These are phyloP conservation scores for Agrotis segetum DNA, from an alignment of 2,888 invertebrate genomes.

Conservation along the genomic window DNA sequence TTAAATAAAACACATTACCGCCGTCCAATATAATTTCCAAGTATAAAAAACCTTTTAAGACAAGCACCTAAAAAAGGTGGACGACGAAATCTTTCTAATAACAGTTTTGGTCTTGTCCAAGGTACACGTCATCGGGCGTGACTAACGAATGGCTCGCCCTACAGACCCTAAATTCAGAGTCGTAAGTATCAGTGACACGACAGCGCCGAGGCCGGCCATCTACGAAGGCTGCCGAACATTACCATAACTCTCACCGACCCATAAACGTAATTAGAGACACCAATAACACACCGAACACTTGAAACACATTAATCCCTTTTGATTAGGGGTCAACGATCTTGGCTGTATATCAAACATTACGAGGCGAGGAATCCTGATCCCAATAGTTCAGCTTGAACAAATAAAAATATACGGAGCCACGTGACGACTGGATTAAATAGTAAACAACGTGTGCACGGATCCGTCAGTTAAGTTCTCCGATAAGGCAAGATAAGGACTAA, in stretches of 20 bases:
- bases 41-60: conserved; percentile 83
- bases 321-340: conserved; percentile 84
- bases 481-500: conserved; percentile 69
- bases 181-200: conserved; percentile 89
- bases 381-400: conserved; percentile 75
- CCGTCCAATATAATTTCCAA: conserved; percentile 63
- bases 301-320: conserved; percentile 87
- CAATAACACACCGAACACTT: conserved; percentile 85
- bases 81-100: conserved; percentile 88
- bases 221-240: conserved; percentile 86
- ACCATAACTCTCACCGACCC: conserved; percentile 87
- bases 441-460: conserved; percentile 73
- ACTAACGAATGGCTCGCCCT: conserved; percentile 91
- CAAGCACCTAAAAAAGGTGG: conserved; percentile 81
- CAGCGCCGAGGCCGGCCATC: conserved; percentile 79
- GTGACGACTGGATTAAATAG: conserved; percentile 75
- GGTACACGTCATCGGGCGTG: conserved; percentile 91
- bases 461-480: conserved; percentile 73
- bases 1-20: conserved; percentile 61
- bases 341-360: conserved; percentile 79
- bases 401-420: conserved; percentile 76
- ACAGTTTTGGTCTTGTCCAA: conserved; percentile 91
- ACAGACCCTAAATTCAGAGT: conserved; percentile 91
- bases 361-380: conserved; percentile 77
- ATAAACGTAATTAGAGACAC: conserved; percentile 89